These are phyloP conservation scores for Coendou prehensilis DNA, from an alignment of 2,797 vertebrate species.

Conservation along the genomic window DNA sequence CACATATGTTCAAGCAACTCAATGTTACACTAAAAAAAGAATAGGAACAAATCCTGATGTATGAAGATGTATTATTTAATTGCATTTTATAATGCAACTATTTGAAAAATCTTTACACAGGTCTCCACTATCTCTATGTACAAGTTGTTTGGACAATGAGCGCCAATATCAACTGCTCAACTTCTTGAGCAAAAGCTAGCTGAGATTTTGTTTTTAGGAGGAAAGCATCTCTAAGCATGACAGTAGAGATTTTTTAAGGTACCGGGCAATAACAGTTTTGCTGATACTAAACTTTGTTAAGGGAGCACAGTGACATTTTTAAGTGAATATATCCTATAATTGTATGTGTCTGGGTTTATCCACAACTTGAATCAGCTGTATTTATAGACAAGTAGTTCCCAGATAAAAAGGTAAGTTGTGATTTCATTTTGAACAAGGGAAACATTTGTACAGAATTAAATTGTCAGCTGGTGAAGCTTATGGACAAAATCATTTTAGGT, in stretches of 20 bases:
- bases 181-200: background rate
- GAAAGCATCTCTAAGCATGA: conserved; percentile 16
- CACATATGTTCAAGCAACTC: background rate
- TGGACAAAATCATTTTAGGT: background rate
- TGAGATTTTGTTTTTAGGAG: conserved; percentile 4
- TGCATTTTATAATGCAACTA: background rate
- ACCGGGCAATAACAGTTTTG: background rate
- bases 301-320: background rate
- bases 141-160: background rate
- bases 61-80: background rate
- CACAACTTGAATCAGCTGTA: conserved; percentile 29
- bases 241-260: background rate
- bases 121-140: background rate
- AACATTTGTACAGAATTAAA: conserved; percentile 19
- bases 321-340: conserved; percentile 21
- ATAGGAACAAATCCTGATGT: background rate
- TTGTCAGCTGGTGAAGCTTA: background rate
- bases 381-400: conserved; percentile 19
- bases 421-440: conserved; percentile 57
- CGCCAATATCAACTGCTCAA: background rate
- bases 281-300: background rate
- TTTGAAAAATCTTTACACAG: background rate
- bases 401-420: background rate
- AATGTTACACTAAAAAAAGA: background rate
- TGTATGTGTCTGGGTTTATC: conserved; percentile 11